Conservation (phyloP, 2,113 vertebrate species). For the Glaucidium brasilianum region DNA sequence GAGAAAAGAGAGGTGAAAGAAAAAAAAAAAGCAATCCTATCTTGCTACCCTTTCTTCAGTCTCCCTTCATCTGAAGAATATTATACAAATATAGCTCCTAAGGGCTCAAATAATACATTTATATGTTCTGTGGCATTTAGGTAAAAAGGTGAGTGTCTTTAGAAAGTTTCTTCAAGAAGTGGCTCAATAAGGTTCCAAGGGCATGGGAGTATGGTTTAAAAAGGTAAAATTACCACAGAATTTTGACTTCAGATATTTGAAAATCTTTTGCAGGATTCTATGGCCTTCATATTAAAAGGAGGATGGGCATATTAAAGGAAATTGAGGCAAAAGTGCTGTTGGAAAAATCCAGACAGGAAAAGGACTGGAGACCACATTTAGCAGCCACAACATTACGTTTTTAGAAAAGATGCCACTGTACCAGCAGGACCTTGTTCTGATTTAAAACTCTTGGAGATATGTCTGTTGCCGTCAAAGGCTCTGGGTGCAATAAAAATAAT, state of each 20-base stretch:
- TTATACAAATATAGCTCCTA: not conserved
- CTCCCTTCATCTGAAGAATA: not conserved
- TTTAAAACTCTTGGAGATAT: not conserved
- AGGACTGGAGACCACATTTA: not conserved
- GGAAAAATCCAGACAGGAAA: not conserved
- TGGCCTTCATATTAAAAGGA: not conserved
- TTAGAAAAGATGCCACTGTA: not conserved
- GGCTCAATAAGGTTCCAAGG: not conserved
- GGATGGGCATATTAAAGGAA: not conserved
- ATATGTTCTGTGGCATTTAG: not conserved
- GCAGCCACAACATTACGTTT: not conserved
- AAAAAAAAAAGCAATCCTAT: not conserved
- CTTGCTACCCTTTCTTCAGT: not conserved
- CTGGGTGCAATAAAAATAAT: not conserved
- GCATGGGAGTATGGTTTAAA: not conserved
- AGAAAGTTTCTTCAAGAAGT: not conserved
- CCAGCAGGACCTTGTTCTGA: not conserved
- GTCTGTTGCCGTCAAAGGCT: not conserved
- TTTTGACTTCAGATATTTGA: not conserved
- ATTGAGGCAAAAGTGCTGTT: not conserved
- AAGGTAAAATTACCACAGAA: not conserved
- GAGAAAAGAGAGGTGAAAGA: not conserved
- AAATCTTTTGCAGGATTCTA: not conserved
- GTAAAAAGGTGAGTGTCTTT: not conserved
- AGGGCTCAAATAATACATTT: not conserved